Evolutionary conservation across 2,113 vertebrate genomes (phyloP).

Genomic region (Neopipo cinnamomea): DNA sequence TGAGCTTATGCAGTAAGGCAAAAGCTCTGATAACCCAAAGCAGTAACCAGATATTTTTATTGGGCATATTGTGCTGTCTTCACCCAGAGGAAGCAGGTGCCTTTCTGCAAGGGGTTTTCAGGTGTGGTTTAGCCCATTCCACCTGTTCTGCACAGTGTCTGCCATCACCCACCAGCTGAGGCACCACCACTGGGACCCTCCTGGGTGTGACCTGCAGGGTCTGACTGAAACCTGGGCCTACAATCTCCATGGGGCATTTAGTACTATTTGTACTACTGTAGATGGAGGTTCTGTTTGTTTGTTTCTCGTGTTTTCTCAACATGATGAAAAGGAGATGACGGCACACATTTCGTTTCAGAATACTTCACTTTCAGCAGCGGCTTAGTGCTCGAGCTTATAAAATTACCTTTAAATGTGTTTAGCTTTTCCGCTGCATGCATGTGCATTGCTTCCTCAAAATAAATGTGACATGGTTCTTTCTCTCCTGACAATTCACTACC

Average conservation of each 20-base stretch:
- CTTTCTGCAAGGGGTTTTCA: background rate
- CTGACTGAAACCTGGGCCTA: background rate
- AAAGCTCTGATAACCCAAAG: background rate
- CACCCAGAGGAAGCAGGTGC: background rate
- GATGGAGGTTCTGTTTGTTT: background rate
- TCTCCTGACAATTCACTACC: background rate
- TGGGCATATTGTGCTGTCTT: background rate
- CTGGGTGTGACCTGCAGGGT: background rate
- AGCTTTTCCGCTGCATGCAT: slow-evolving; percentile 13
- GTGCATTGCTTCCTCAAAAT: slow-evolving; percentile 12
- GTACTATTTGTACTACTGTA: fast-evolving
- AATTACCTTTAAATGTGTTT: slow-evolving; percentile 40
- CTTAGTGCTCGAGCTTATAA: slow-evolving; percentile 22
- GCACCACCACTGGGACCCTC: background rate
- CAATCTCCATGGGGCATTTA: background rate
- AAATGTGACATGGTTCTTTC: background rate
- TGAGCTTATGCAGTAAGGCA: background rate
- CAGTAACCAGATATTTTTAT: background rate
- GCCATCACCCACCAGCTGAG: background rate
- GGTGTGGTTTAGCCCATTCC: background rate
- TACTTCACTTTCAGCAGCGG: background rate
- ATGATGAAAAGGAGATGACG: background rate
- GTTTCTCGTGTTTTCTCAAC: background rate
- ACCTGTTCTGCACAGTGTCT: background rate
- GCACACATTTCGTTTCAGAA: background rate